These are phyloP conservation scores for Camponotus vicinus DNA, from an alignment of 1,140 invertebrate genomes.

Conservation along the genomic window DNA sequence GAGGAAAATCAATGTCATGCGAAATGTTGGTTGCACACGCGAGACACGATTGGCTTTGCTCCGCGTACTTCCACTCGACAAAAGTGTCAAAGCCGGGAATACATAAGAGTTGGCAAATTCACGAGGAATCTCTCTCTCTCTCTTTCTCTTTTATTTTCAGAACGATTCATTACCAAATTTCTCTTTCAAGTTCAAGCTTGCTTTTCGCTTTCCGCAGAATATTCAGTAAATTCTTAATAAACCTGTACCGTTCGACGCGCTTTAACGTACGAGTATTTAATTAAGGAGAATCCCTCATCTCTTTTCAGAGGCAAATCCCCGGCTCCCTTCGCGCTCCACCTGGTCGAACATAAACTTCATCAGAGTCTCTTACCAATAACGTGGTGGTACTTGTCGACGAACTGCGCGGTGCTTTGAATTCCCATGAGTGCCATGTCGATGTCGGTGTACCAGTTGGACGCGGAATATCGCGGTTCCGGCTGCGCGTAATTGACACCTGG, in stretches of 20 bases:
- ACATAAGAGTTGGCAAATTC: conserved; percentile 63
- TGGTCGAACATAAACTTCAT: neutral
- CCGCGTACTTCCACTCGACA: conserved; percentile 19
- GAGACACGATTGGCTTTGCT: conserved; percentile 59
- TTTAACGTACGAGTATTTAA: neutral
- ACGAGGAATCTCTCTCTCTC: neutral
- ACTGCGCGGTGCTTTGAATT: conserved; percentile 85
- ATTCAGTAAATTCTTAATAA: too few relatives aligned
- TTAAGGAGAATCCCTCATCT: neutral
- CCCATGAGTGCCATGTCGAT: conserved; percentile 84
- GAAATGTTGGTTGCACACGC: neutral
- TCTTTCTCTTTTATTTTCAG: neutral
- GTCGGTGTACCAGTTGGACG: conserved; percentile 72
- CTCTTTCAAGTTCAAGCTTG: neutral
- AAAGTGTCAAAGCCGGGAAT: conserved; percentile 58
- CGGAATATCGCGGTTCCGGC: conserved; percentile 73
- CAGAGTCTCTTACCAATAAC: conserved; percentile 79
- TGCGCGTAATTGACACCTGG: conserved; percentile 70
- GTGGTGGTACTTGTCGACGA: conserved; percentile 85
- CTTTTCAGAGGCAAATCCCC: neutral
- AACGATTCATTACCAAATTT: conserved; percentile 10
- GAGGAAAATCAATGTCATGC: conserved; percentile 29
- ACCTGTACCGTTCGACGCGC: neutral
- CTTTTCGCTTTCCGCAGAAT: neutral
- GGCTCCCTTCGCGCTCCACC: neutral